Conservation (phyloP, 1,140 invertebrate genomes). For the Chrysomallon squamiferum region DNA sequence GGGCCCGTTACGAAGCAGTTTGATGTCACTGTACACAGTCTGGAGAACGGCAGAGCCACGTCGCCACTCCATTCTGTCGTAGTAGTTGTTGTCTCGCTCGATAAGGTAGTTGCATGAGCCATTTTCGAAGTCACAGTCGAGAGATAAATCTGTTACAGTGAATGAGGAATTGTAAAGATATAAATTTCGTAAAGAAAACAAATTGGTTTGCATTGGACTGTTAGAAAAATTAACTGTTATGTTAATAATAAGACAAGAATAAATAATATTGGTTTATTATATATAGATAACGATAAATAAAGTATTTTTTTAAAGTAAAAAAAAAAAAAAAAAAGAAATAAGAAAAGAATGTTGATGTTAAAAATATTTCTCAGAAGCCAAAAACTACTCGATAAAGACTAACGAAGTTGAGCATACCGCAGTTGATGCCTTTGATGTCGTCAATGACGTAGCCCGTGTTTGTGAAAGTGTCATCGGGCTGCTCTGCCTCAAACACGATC, state of each 20-base stretch:
- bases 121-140: conserved; percentile 4
- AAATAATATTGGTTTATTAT: too few relatives aligned
- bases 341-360: too few relatives aligned
- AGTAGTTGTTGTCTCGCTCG: conserved; percentile 2
- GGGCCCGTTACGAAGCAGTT: background rate
- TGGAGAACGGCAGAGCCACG: background rate
- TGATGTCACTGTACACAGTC: conserved; percentile 3
- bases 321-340: too few relatives aligned
- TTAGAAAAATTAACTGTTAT: too few relatives aligned
- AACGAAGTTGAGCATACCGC: background rate
- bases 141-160: background rate
- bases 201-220: too few relatives aligned
- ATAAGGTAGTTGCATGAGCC: background rate
- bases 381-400: too few relatives aligned
- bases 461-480: background rate
- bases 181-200: too few relatives aligned
- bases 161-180: too few relatives aligned
- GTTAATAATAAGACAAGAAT: too few relatives aligned
- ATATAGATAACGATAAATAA: too few relatives aligned
- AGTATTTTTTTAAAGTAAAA: too few relatives aligned
- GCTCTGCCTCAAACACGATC: background rate
- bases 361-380: too few relatives aligned
- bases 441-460: background rate
- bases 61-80: conserved; percentile 2
- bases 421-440: conserved; percentile 4